These are phyloP conservation scores for Drosophila varians DNA, from an alignment of 1,140 invertebrate species.

Conservation along the genomic window DNA sequence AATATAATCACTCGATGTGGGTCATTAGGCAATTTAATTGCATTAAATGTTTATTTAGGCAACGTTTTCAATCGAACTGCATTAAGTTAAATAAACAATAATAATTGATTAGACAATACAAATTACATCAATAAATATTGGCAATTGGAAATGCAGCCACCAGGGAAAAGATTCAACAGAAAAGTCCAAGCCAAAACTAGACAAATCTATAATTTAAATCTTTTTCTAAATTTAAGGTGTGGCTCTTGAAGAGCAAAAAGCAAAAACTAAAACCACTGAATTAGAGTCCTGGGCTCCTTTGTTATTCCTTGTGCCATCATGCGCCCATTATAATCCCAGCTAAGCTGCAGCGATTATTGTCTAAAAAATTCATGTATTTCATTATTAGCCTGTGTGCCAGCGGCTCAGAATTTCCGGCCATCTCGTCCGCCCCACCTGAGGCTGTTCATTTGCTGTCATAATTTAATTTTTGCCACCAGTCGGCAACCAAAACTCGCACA, in stretches of 20 bases:
- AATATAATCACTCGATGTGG: conserved; percentile 61
- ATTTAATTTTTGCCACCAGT: conserved; percentile 78
- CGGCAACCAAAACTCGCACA: conserved; percentile 27
- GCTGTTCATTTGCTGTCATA: conserved; percentile 78
- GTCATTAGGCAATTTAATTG: conserved; percentile 68
- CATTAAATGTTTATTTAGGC: conserved; percentile 63
- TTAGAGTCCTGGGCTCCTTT: conserved; percentile 4
- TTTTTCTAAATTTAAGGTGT: conserved; percentile 1
- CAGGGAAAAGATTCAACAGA: neutral
- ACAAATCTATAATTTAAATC: neutral
- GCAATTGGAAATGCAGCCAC: conserved; percentile 27
- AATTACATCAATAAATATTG: conserved; percentile 53
- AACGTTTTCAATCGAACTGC: conserved; percentile 12
- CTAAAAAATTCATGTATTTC: conserved; percentile 82
- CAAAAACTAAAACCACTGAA: conserved; percentile 4
- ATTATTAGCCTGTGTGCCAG: conserved; percentile 65
- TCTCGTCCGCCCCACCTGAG: conserved; percentile 39
- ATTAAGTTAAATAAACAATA: conserved; percentile 51
- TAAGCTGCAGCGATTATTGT: conserved; percentile 77
- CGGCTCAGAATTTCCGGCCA: conserved; percentile 56
- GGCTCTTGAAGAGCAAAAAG: conserved; percentile 20
- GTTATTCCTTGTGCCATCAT: conserved; percentile 29
- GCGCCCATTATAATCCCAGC: conserved; percentile 63
- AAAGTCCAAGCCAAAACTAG: conserved; percentile 1
- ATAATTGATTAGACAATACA: conserved; percentile 66